Evolutionary conservation across 2,797 vertebrate genomes (phyloP).

Genomic region (Arctocebus calabarensis): DNA sequence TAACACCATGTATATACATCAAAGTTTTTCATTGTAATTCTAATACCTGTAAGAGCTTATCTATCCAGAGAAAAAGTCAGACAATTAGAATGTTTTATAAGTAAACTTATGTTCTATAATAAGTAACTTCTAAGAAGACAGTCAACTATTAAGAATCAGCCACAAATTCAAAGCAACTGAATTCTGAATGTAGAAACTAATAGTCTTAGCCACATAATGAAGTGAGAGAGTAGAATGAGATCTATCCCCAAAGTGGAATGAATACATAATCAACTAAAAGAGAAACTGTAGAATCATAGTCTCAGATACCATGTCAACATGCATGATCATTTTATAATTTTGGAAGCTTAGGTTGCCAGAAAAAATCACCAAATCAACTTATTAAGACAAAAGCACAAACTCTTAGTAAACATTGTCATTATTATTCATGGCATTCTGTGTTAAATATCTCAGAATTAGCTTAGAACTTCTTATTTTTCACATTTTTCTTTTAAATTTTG

Average conservation of each 20-base stretch:
- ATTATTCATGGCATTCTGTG: background rate
- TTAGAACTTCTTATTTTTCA: background rate
- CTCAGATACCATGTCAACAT: background rate
- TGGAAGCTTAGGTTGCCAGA: background rate
- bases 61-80: background rate
- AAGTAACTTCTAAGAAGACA: background rate
- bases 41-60: background rate
- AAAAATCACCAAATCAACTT: background rate
- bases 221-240: background rate
- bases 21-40: slow-evolving; percentile 50
- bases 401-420: background rate
- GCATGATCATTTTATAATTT: background rate
- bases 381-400: background rate
- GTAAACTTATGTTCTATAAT: slow-evolving; percentile 49
- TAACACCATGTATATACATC: background rate
- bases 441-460: background rate
- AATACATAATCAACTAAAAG: background rate
- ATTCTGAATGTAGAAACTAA: background rate
- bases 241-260: background rate
- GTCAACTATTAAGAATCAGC: background rate
- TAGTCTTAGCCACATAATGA: background rate
- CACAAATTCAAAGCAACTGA: background rate
- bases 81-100: background rate
- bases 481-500: background rate
- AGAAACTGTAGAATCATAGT: background rate